These are phyloP conservation scores for Molossus molossus DNA, from an alignment of 2,797 vertebrate species.

Conservation along the genomic window DNA sequence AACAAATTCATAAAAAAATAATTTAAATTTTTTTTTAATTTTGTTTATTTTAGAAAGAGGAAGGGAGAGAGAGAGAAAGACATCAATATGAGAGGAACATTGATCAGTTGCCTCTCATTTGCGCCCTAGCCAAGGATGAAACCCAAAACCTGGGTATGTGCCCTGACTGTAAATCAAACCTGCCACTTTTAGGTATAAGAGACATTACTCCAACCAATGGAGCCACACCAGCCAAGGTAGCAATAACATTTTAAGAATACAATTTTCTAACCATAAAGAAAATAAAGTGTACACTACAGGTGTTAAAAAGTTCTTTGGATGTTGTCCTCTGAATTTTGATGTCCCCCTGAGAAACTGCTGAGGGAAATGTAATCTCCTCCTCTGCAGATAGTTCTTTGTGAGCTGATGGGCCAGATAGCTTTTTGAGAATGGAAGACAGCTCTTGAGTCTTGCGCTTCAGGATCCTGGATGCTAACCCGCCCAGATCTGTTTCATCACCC, in stretches of 20 bases:
- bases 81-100: too few relatives aligned
- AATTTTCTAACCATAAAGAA: constrained; percentile 42
- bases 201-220: too few relatives aligned
- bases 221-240: not conserved
- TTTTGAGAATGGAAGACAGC: not conserved
- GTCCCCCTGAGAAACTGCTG: not conserved
- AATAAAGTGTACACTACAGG: not conserved
- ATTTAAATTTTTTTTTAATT: too few relatives aligned
- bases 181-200: too few relatives aligned
- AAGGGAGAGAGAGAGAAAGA: too few relatives aligned
- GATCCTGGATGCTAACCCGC: not conserved
- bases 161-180: too few relatives aligned
- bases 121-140: too few relatives aligned
- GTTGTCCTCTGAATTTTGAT: not conserved
- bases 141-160: too few relatives aligned
- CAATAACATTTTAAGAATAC: constrained; percentile 7
- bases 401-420: not conserved
- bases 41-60: too few relatives aligned
- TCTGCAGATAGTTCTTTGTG: not conserved
- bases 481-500: not conserved
- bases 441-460: not conserved
- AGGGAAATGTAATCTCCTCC: not conserved
- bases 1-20: too few relatives aligned
- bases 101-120: too few relatives aligned
- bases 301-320: constrained; percentile 20